Conservation (phyloP, 2,888 invertebrate species). For the Pristionchus japonicus region DNA sequence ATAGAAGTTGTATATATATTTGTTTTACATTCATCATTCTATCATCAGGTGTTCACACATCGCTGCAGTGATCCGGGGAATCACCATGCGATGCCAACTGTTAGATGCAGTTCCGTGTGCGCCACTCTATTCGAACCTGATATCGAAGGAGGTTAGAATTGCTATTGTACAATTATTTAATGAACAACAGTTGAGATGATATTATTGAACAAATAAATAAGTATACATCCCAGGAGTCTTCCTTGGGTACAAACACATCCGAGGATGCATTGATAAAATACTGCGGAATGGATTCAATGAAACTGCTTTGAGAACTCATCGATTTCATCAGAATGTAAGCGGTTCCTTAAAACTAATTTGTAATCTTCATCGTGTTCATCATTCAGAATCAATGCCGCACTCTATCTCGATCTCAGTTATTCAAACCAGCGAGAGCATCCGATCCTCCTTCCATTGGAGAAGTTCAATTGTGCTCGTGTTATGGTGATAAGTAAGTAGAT, state of each 20-base stretch:
- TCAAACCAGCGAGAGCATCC: slow-evolving; percentile 17
- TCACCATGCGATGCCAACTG: slow-evolving; percentile 69
- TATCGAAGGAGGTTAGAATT: slow-evolving; percentile 71
- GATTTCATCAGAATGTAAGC: slow-evolving; percentile 67
- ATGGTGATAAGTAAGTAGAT: slow-evolving; percentile 34
- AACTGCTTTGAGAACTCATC: slow-evolving; percentile 71
- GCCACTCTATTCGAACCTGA: slow-evolving; percentile 71
- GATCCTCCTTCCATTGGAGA: slow-evolving; percentile 29
- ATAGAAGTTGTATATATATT: too few relatives aligned
- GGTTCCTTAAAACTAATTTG: background rate
- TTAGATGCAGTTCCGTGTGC: slow-evolving; percentile 64
- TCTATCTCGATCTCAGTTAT: slow-evolving; percentile 37
- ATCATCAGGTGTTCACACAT: slow-evolving; percentile 69
- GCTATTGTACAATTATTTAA: too few relatives aligned
- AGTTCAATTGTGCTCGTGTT: slow-evolving; percentile 45
- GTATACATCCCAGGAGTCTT: slow-evolving; percentile 68
- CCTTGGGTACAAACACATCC: slow-evolving; percentile 74
- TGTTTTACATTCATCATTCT: too few relatives aligned
- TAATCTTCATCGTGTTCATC: background rate
- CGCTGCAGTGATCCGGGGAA: slow-evolving; percentile 70
- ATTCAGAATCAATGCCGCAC: slow-evolving; percentile 46
- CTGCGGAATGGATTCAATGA: slow-evolving; percentile 73
- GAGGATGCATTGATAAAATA: slow-evolving; percentile 73
- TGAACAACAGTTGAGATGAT: too few relatives aligned
- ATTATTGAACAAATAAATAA: background rate